Evolutionary conservation across 2,888 invertebrate species (phyloP).

Genomic region (Stramonita haemastoma): DNA sequence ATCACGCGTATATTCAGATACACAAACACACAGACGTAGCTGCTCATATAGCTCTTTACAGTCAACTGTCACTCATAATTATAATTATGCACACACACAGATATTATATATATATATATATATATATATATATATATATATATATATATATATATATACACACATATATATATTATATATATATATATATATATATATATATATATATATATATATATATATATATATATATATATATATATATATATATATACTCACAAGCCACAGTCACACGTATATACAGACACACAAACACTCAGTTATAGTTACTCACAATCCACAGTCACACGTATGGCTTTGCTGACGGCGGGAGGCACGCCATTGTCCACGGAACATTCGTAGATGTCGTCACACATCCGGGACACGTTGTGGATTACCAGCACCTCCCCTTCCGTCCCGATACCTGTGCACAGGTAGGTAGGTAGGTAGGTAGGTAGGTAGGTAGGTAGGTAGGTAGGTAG

Average conservation of each 20-base stretch:
- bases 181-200: too few species aligned
- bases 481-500: conserved; percentile 31
- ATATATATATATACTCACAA: not conserved
- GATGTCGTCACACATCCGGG: conserved; percentile 92
- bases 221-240: too few species aligned
- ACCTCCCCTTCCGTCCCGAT: conserved; percentile 86
- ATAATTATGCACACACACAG: too few species aligned
- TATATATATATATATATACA: not conserved
- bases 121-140: not conserved
- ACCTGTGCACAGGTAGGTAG: conserved; percentile 51
- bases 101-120: not conserved
- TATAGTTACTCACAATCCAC: conserved; percentile 85
- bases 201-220: too few species aligned
- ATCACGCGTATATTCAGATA: not conserved
- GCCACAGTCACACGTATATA: not conserved
- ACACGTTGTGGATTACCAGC: conserved; percentile 87
- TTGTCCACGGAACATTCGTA: conserved; percentile 95
- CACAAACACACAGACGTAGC: not conserved
- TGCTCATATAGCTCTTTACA: conserved; percentile 85
- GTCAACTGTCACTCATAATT: conserved; percentile 90
- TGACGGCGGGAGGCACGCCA: conserved; percentile 93
- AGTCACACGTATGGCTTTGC: conserved; percentile 90
- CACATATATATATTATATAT: not conserved
- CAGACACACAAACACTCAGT: not conserved
- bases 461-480: conserved; percentile 22